phyloP scores from a whole-genome alignment of 2,797 vertebrate genomes.

The Ctenopoma multispine region DNA sequence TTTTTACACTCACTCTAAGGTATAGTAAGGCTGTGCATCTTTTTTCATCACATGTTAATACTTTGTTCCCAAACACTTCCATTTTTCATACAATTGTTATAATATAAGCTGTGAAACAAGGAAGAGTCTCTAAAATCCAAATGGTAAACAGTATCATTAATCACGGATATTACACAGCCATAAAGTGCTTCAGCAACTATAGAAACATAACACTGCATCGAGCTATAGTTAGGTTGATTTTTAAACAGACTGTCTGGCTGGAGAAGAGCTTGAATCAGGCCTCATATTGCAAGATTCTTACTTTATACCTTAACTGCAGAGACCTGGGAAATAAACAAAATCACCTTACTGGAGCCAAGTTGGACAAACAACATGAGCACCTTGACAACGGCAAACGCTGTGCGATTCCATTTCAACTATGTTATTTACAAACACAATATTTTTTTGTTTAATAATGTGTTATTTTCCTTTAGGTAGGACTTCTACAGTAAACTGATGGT shows the following conservation, averaged over 20 bases:
- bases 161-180: conserved; percentile 56
- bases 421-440: neutral
- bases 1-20: conserved; percentile 33
- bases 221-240: conserved; percentile 25
- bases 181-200: conserved; percentile 32
- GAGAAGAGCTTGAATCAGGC: conserved; percentile 12
- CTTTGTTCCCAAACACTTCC: conserved; percentile 64
- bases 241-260: conserved; percentile 14
- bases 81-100: conserved; percentile 55
- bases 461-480: neutral
- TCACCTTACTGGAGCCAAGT: neutral
- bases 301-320: conserved; percentile 13
- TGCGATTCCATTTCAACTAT: neutral
- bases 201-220: conserved; percentile 22
- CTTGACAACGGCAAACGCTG: neutral
- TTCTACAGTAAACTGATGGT: neutral
- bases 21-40: conserved; percentile 44
- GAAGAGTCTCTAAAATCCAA: conserved; percentile 36
- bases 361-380: conserved; percentile 4
- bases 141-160: conserved; percentile 47
- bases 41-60: conserved; percentile 58
- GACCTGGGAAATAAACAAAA: conserved; percentile 13
- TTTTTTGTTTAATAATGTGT: neutral
- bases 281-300: conserved; percentile 19
- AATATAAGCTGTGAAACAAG: conserved; percentile 52